Conservation (phyloP, 2,113 vertebrate species). For the Pygoscelis adeliae region DNA sequence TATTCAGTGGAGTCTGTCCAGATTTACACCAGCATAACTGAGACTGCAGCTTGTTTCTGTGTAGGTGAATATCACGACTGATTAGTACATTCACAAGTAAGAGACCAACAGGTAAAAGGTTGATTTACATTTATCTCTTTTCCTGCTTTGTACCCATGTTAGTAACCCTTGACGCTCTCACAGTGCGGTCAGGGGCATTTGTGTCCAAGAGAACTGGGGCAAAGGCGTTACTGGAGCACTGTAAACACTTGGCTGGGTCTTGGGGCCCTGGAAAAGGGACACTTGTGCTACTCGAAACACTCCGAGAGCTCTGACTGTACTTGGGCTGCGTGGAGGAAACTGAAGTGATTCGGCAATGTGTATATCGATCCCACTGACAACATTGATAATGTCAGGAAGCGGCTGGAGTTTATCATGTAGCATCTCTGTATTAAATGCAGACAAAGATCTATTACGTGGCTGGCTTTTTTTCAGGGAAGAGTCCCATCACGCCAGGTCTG, state of each 20-base stretch:
- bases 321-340: neutral
- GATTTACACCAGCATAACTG: neutral
- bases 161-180: neutral
- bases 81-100: neutral
- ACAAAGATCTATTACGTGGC: neutral
- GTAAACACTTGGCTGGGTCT: neutral
- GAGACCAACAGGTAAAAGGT: neutral
- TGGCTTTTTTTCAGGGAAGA: neutral
- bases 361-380: neutral
- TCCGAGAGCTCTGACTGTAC: neutral
- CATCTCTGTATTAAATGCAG: constrained; percentile 43
- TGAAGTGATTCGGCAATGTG: neutral
- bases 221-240: neutral
- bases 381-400: neutral
- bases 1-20: neutral
- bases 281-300: neutral
- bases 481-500: neutral
- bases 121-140: neutral
- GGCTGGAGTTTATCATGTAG: neutral
- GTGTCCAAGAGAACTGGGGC: neutral
- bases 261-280: neutral
- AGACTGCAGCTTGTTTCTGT: neutral
- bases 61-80: neutral
- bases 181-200: neutral
- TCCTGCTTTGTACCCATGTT: neutral